phyloP scores from a whole-genome alignment of 2,797 vertebrate genomes.

The Petrocephalus schoutedeni region DNA sequence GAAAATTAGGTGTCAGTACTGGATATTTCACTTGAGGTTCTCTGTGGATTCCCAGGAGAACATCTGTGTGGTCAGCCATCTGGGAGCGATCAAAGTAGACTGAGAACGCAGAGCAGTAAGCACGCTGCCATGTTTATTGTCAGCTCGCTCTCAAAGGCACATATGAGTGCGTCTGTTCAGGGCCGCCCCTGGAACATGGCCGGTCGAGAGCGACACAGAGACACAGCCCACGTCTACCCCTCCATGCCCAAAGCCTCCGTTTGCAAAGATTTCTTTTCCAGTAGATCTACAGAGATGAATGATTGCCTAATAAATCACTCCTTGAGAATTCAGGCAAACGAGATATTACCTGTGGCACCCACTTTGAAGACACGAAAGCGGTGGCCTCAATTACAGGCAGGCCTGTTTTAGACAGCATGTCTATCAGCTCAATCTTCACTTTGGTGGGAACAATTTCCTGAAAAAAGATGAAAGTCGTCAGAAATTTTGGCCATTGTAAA shows the following conservation, averaged over 20 bases:
- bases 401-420: conserved; percentile 84
- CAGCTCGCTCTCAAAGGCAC: too few species aligned
- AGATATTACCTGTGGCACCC: conserved; percentile 88
- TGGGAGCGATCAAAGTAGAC: conserved; percentile 48
- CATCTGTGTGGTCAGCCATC: conserved; percentile 91
- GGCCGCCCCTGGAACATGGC: not conserved
- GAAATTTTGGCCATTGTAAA: conserved; percentile 12
- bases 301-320: conserved; percentile 53
- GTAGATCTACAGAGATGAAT: conserved; percentile 37
- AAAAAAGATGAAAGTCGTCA: not conserved
- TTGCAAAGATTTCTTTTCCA: conserved; percentile 22
- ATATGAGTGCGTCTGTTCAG: not conserved
- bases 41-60: conserved; percentile 78
- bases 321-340: conserved; percentile 37
- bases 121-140: not conserved
- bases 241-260: conserved; percentile 28
- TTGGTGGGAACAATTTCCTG: conserved; percentile 86
- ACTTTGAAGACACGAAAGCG: conserved; percentile 92
- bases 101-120: not conserved
- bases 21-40: conserved; percentile 76
- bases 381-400: conserved; percentile 86
- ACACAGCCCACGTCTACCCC: conserved; percentile 14
- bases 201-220: not conserved
- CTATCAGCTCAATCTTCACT: conserved; percentile 88
- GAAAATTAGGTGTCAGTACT: conserved; percentile 87